Evolutionary conservation across 1,140 invertebrate genomes (phyloP), one percentile per base, ranked within the genome.

Genomic region (Laupala kohalensis): DNA sequence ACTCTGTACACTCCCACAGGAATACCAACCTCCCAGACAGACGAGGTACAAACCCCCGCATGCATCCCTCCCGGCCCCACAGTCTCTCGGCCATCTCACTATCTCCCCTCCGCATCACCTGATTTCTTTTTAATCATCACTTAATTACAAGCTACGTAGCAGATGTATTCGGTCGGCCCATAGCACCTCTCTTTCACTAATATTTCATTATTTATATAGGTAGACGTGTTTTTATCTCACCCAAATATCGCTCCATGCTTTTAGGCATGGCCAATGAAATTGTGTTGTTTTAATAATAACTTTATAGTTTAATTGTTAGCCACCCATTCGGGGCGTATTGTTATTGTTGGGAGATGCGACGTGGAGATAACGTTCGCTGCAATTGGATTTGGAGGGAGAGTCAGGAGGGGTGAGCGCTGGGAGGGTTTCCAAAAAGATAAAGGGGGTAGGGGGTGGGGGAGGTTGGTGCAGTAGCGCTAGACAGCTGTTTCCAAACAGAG

Each of bases 241-340:
- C 67, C 27, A 68, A 68, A 37, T n/a, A 68, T 68, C 67, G n/a
- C 27, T 29, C 24, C n/a, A 68, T 25, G 19, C 27, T 68, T 68
- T 68, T 68, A 29, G 25, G 19, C 23, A 65, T 15, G n/a, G 23
- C 25, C 25, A 68, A 29, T 23, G 29, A 23, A 68, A 68, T n/a
- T 12, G 26, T 27, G 25, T 68, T 30, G 67, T 68, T 68, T 68
- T 68, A 68, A 68, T 68, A 68, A 68, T 68, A 68, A 68, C 25
- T 68, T 68, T 68, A 68, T 68, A 68, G 67, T 68, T 68, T 68
- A 68, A 68, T 68, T 68, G 67, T 68, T 37, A 68, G 67, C 27
- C 67, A 27, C 67, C 67, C 37, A 53, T 19, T 53, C 37, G 37
- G 37, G 37, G 9, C 9, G 37, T 53, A 53, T 53, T 53, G 37